Evolutionary conservation across 1,140 invertebrate species (phyloP).

Genomic region (Hesperophylax magnus): DNA sequence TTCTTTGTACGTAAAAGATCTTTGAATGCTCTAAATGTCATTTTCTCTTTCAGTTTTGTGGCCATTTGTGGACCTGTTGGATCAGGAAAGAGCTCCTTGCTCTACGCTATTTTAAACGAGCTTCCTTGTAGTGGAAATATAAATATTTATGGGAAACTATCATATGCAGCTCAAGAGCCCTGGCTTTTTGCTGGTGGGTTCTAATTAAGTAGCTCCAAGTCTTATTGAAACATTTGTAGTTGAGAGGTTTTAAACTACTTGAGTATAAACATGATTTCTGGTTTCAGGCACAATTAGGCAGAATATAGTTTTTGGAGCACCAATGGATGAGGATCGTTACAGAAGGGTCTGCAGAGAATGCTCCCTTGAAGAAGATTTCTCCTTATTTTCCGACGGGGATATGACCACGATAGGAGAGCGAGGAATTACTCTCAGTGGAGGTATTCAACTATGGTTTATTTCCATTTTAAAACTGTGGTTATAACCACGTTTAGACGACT

Average conservation of each 20-base stretch:
- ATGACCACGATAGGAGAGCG: neutral
- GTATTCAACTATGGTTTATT: slow-evolving; percentile 13
- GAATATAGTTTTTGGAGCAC: slow-evolving; percentile 79
- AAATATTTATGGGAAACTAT: neutral
- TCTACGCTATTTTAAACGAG: slow-evolving; percentile 22
- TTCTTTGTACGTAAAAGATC: too few species aligned
- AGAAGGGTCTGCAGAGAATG: slow-evolving; percentile 71
- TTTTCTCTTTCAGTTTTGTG: slow-evolving; percentile 60
- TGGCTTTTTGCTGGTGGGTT: slow-evolving; percentile 71
- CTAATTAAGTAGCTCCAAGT: neutral
- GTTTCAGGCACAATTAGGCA: slow-evolving; percentile 68
- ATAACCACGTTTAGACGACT: too few species aligned
- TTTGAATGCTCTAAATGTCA: too few species aligned
- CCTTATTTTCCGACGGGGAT: slow-evolving; percentile 1
- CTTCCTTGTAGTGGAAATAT: slow-evolving; percentile 12
- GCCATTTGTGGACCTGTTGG: slow-evolving; percentile 78
- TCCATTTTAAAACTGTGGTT: too few species aligned
- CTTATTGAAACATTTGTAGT: neutral
- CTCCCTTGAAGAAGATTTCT: slow-evolving; percentile 72
- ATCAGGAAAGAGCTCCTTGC: slow-evolving; percentile 73
- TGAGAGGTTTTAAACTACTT: neutral
- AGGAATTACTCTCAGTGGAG: slow-evolving; percentile 29
- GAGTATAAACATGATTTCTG: neutral
- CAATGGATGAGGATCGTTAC: slow-evolving; percentile 71
- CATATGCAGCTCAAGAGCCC: slow-evolving; percentile 77